Evolutionary conservation across 2,797 vertebrate species (phyloP).

Genomic region (Megalops cyprinoides): DNA sequence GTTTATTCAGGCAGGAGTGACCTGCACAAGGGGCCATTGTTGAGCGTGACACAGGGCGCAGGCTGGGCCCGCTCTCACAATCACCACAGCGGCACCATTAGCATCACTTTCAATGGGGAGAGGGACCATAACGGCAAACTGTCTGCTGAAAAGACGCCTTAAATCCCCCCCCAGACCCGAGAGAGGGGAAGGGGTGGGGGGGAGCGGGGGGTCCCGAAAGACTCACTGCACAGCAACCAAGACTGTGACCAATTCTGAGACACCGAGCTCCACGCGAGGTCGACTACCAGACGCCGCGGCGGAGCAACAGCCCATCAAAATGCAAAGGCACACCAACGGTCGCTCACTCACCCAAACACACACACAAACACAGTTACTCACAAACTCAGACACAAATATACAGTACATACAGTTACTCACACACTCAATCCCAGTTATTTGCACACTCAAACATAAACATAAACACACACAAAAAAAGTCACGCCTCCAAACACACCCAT

Average conservation of each 20-base stretch:
- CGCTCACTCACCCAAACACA: neutral
- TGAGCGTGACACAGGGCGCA: conserved; percentile 57
- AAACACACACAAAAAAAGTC: no score
- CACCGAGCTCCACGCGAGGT: conserved; percentile 50
- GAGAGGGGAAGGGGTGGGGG: conserved; percentile 32
- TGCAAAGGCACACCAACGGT: neutral
- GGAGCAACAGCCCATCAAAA: conserved; percentile 15
- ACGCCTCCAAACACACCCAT: no score
- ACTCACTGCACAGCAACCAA: conserved; percentile 31
- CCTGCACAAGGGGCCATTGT: conserved; percentile 72
- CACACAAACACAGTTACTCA: neutral
- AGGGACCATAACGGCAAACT: conserved; percentile 53
- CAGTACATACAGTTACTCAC: neutral
- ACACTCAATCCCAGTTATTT: no score
- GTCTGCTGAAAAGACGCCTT: conserved; percentile 43
- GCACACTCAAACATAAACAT: neutral
- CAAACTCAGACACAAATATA: neutral
- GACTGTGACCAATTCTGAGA: conserved; percentile 55
- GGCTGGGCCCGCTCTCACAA: conserved; percentile 57
- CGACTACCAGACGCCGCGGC: conserved; percentile 36
- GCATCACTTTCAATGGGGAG: conserved; percentile 60
- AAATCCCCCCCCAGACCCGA: conserved; percentile 54
- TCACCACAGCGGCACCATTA: conserved; percentile 67
- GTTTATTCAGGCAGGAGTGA: conserved; percentile 69
- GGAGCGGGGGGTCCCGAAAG: conserved; percentile 24